Evolutionary conservation across 2,888 invertebrate species (phyloP), one percentile per base, ranked within the genome.

Genomic region (Patella depressa): DNA sequence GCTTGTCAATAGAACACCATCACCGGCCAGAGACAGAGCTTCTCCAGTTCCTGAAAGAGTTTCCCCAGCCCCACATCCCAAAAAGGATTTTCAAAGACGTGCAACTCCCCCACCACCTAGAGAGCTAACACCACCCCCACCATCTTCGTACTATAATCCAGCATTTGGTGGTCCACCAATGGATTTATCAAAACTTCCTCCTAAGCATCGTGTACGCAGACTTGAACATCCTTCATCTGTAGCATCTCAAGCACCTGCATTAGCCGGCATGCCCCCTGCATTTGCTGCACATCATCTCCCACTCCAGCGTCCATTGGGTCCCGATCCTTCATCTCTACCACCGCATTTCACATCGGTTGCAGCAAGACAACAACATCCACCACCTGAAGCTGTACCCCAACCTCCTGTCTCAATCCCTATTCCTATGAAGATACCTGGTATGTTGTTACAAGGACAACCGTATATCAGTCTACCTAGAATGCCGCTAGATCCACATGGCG

Each of bases 21-120:
- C 75, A 24, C 57, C 71, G 2, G n/a, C 70, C 5, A 73, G 53
- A 54, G 53, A 73, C 14, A 54, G 54, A 45, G 17, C 55, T n/a
- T 55, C 53, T 54, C 54, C 53, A 5, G 73, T 73, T n/a, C 24
- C 55, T 11, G 55, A 55, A 73, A 73, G 73, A 73, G 53, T 54
- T 5, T 53, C 53, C 9, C 73, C 73, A 17, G 24, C 73, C 12
- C 54, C 54, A n/a, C 73, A 53, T 54, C 73, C 73, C 17, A 73
- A 55, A 7, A 55, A 55, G 24, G 53, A 55, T n/a, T 54, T 73
- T 19, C 55, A 53, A 73, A 73, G 73, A 54, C 45, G 24, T n/a
- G 53, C 73, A 5, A 24, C 73, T 53, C 54, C 73, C 5, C 24
- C 55, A 55, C 73, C 45, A n/a, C 73, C 53, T 53, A 14, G 53